phyloP scores from a whole-genome alignment of 2,113 vertebrate genomes.

The Sterrhoptilus dennistouni region DNA sequence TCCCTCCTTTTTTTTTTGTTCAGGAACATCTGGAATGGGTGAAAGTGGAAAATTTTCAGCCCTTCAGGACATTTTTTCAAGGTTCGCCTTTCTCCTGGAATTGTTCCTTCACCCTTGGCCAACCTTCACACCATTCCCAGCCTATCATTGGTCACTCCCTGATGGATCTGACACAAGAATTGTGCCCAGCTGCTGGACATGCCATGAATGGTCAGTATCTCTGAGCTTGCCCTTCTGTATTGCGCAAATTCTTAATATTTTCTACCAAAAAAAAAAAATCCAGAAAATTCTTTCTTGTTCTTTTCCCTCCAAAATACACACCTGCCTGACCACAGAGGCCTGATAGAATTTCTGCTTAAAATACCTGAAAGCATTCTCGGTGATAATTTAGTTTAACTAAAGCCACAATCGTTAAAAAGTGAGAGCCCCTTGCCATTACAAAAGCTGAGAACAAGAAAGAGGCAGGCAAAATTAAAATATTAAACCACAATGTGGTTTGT shows the following conservation, averaged over 20 bases:
- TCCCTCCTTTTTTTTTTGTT: neutral
- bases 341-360: neutral
- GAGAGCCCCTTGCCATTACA: neutral
- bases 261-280: neutral
- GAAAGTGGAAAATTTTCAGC: neutral
- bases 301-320: neutral
- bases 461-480: neutral
- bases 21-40: neutral
- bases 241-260: neutral
- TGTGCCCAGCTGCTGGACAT: neutral
- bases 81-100: neutral
- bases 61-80: neutral
- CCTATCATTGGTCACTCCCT: rapidly evolving
- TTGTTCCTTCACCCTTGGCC: neutral
- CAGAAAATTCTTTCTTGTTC: neutral
- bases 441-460: neutral
- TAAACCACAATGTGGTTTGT: rapidly evolving
- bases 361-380: neutral
- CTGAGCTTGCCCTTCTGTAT: neutral
- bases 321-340: neutral
- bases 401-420: neutral
- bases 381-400: neutral
- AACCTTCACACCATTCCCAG: neutral
- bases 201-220: rapidly evolving
- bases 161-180: no score